These are phyloP conservation scores for Melieria picta DNA, from an alignment of 2,888 invertebrate genomes.

Conservation along the genomic window DNA sequence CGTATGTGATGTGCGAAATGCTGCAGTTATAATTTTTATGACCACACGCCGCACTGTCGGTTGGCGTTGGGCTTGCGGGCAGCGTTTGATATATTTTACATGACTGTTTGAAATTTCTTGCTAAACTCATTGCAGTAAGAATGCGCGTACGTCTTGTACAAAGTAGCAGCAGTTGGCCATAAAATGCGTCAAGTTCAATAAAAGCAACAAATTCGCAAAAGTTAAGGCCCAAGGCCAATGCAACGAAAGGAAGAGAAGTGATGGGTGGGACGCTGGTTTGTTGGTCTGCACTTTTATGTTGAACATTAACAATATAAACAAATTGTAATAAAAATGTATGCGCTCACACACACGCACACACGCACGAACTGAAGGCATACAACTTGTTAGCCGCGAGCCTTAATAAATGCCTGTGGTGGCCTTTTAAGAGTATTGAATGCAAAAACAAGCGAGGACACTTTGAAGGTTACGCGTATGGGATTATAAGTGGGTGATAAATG, in stretches of 20 bases:
- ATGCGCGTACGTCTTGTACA: too few species aligned
- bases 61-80: background rate
- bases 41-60: background rate
- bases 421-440: background rate
- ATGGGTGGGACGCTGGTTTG: background rate
- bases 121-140: background rate
- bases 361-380: background rate
- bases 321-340: constrained; percentile 40
- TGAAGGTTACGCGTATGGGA: constrained; percentile 16
- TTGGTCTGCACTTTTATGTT: constrained; percentile 34
- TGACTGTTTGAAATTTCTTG: background rate
- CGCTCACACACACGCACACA: background rate
- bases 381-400: background rate
- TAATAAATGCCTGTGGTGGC: background rate
- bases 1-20: constrained; percentile 32
- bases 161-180: too few species aligned
- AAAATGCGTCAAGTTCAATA: too few species aligned
- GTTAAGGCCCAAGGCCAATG: too few species aligned
- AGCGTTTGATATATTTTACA: background rate
- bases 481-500: constrained; percentile 13
- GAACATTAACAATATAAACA: constrained; percentile 38
- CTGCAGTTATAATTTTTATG: constrained; percentile 29
- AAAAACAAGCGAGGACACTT: constrained; percentile 11
- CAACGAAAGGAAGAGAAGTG: too few species aligned
- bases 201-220: too few species aligned